phyloP scores from a whole-genome alignment of 2,113 vertebrate species.

The Sula dactylatra region DNA sequence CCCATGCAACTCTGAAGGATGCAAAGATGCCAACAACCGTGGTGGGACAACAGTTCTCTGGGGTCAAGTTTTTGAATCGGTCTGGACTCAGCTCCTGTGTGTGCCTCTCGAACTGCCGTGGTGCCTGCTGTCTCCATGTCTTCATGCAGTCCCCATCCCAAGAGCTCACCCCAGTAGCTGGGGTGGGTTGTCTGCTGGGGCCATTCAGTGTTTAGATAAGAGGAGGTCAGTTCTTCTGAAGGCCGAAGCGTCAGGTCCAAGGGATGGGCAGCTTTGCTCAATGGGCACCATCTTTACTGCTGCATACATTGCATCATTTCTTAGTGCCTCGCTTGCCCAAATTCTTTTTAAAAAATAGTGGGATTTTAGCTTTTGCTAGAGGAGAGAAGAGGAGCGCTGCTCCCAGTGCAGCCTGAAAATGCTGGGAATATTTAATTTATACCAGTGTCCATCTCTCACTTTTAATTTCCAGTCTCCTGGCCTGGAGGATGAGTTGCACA shows the following conservation, averaged over 20 bases:
- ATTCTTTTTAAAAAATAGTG: not conserved
- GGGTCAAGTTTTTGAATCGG: not conserved
- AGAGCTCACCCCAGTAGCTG: not conserved
- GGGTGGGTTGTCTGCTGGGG: not conserved
- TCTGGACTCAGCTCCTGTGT: not conserved
- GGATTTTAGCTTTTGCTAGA: not conserved
- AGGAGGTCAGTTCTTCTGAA: not conserved
- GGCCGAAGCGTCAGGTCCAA: not conserved
- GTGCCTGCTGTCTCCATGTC: constrained; percentile 3
- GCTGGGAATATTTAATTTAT: not conserved
- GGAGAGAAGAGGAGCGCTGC: not conserved
- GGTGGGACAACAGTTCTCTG: not conserved
- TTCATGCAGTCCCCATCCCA: not conserved
- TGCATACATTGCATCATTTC: not conserved
- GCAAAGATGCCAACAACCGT: not conserved
- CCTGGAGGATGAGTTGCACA: not conserved
- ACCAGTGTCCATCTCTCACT: not conserved
- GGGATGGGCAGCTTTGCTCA: not conserved
- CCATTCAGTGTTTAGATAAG: not conserved
- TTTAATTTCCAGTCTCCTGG: not conserved
- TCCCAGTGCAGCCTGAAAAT: not conserved
- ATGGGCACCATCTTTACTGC: not conserved
- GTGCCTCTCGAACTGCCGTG: not conserved
- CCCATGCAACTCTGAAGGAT: not conserved
- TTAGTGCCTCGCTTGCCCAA: constrained; percentile 25